Evolutionary conservation across 2,797 vertebrate genomes (phyloP).

Genomic region (Eremophila alpestris): DNA sequence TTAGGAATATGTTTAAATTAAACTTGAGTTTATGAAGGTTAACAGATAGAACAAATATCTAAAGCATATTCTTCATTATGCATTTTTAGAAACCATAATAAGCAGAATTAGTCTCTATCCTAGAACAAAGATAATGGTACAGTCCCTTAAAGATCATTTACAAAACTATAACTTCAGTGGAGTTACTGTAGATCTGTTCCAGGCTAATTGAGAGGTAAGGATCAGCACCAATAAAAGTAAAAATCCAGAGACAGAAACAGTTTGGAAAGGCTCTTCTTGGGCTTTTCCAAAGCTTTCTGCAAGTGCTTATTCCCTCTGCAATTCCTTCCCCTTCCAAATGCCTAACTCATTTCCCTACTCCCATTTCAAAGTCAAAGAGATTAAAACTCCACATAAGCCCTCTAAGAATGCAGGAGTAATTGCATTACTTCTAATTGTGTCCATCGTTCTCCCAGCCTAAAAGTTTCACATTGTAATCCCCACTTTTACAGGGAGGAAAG

Average conservation of each 20-base stretch:
- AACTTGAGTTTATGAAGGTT: not conserved
- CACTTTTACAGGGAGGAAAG: not conserved
- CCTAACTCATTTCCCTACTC: not conserved
- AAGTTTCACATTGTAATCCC: not conserved
- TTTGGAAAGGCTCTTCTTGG: not conserved
- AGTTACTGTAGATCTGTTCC: not conserved
- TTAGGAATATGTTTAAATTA: not conserved
- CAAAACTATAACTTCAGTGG: not conserved
- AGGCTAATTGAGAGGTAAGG: not conserved
- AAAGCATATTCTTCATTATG: not conserved
- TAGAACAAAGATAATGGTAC: not conserved
- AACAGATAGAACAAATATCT: not conserved
- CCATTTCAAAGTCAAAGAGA: not conserved
- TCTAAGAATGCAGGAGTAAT: not conserved
- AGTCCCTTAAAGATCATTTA: not conserved
- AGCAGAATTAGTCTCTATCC: not conserved
- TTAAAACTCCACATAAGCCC: not conserved
- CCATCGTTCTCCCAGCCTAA: fast-evolving
- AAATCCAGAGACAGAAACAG: not conserved
- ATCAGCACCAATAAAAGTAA: not conserved
- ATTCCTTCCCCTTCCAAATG: not conserved
- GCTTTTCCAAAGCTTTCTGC: not conserved
- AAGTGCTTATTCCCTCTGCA: not conserved
- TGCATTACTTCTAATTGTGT: not conserved
- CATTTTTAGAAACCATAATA: not conserved